Base-by-base conservation (phyloP, 92 coral and sea anemone genomes). In the Porites rus region DNA sequence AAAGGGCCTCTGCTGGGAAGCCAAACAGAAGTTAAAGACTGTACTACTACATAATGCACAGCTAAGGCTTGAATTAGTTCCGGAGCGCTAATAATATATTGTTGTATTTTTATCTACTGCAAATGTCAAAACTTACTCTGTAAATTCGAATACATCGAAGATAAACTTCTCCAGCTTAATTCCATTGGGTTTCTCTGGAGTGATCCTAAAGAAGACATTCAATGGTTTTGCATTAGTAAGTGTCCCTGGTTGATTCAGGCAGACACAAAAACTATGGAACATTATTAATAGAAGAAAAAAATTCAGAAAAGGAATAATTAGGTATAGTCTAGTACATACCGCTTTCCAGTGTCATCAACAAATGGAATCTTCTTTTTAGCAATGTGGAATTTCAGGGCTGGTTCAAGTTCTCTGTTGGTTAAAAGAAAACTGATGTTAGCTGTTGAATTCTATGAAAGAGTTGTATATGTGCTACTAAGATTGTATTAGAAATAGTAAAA, bases 81-180 rank as follows among this genome's bases (percentile, higher is more conserved):
- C 46, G 3, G 46, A 28, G 31, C 31, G 2, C 46, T 38, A 4
- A 6, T 19, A 13, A 67, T 6, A 10, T 11, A 22, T 67, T 19
- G 72, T 11, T 11, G 14, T 67, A 17, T 10, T n/a, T 67, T 31
- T 22, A 72, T 16, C 82, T 2, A 94, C 95, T 58, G 96, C 94
- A 66, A 94, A 82, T 13, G 80, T 74, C n/a, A 24, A n/a, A 72
- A 88, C 96, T 95, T 82, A 96, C 99, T 93, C 88, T 9, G 99
- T 79, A 90, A 96, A 96, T 79, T 94, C 90, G 84, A 97, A 97
- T 3, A 97, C 98, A 88, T 97, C 99, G 88, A 97, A 97, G 54
- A 97, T 95, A 93, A 97, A 97, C 51, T 97, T 97, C 86, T 97
- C 99, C 88, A 97, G 93, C 81, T 97, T 97, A 65, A 97, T 78